Conservation (phyloP, 2,113 vertebrate genomes). For the Turnix velox region DNA sequence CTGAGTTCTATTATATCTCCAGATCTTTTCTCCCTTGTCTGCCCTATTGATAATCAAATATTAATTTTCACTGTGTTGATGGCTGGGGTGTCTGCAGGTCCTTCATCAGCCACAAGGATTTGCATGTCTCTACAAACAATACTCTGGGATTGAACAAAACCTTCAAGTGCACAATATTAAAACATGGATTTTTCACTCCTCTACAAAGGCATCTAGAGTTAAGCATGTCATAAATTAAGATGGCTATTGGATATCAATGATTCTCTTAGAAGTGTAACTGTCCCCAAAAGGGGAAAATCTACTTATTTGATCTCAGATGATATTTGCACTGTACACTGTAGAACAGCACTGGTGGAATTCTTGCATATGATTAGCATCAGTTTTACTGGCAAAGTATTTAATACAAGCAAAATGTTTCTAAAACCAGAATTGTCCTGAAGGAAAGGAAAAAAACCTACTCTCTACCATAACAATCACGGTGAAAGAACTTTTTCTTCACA, state of each 20-base stretch:
- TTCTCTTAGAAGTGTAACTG: slow-evolving; percentile 4
- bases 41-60: background rate
- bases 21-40: background rate
- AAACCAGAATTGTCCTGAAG: background rate
- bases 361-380: slow-evolving; percentile 24
- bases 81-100: background rate
- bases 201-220: background rate
- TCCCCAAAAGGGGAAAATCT: slow-evolving; percentile 25
- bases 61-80: background rate
- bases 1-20: background rate
- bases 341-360: background rate
- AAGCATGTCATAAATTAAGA: background rate
- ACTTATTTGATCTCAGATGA: background rate
- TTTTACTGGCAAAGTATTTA: background rate
- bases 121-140: fast-evolving
- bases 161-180: background rate
- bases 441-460: background rate
- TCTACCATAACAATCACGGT: background rate
- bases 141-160: background rate
- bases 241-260: slow-evolving; percentile 11
- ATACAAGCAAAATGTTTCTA: background rate
- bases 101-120: background rate
- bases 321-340: background rate
- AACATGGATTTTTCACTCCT: background rate
- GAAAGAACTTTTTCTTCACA: background rate